Conservation (phyloP, 2,888 invertebrate species). For the Acanthopleura granulata region DNA sequence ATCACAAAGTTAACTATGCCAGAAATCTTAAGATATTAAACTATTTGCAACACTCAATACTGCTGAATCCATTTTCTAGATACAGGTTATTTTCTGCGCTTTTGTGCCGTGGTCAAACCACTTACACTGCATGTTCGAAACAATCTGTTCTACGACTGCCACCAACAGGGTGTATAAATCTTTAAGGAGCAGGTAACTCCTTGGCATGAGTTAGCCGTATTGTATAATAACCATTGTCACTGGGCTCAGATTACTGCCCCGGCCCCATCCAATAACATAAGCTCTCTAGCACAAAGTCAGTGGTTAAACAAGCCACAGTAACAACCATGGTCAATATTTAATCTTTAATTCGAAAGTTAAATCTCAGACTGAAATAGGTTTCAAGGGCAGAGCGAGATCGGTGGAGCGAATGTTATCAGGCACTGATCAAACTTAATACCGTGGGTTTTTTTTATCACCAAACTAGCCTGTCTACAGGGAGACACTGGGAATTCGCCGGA, state of each 20-base stretch:
- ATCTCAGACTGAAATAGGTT: background rate
- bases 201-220: background rate
- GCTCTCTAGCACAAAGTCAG: background rate
- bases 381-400: constrained; percentile 6
- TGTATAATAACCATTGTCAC: background rate
- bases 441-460: background rate
- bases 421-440: constrained; percentile 13
- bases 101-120: no score
- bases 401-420: background rate
- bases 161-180: background rate
- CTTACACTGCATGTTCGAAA: no score
- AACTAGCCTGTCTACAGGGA: constrained; percentile 12
- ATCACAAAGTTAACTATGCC: no score
- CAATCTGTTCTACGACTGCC: no score
- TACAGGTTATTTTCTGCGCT: no score
- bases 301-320: background rate
- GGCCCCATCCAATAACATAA: no score
- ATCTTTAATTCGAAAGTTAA: constrained; percentile 13
- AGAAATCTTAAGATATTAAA: no score
- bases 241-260: no score
- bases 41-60: no score
- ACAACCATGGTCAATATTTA: constrained; percentile 10
- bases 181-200: background rate
- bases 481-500: background rate
- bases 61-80: no score